These are phyloP conservation scores for Aricia agestis DNA, from an alignment of 1,140 invertebrate species.

Conservation along the genomic window DNA sequence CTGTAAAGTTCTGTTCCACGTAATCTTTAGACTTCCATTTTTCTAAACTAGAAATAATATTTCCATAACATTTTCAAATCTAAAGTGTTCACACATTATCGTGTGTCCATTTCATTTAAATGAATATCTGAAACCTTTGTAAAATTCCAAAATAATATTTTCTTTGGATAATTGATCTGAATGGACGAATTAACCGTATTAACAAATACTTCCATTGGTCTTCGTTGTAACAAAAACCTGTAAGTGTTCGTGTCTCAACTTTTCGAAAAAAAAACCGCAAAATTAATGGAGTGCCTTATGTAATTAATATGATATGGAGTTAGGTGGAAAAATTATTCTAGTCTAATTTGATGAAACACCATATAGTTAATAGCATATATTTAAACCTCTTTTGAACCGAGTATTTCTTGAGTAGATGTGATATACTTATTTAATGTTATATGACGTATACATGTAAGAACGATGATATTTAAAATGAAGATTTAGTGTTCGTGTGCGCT, in stretches of 20 bases:
- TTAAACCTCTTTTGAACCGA: slow-evolving; percentile 60
- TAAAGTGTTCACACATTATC: not conserved
- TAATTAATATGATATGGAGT: slow-evolving; percentile 73
- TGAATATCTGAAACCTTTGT: not conserved
- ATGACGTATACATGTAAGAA: slow-evolving; percentile 45
- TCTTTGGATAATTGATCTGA: not conserved
- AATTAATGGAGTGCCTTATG: slow-evolving; percentile 75
- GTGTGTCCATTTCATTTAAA: not conserved
- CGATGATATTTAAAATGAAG: slow-evolving; percentile 45
- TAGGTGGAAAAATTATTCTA: slow-evolving; percentile 73
- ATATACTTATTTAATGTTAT: slow-evolving; percentile 64
- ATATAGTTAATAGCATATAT: slow-evolving; percentile 67
- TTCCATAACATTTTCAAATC: not conserved
- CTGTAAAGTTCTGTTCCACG: not conserved
- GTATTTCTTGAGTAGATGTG: slow-evolving; percentile 65
- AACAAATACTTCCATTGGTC: slow-evolving; percentile 59
- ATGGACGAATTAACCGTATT: not conserved
- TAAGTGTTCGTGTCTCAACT: slow-evolving; percentile 57
- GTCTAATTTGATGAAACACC: slow-evolving; percentile 73
- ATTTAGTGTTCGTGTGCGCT: slow-evolving; percentile 48
- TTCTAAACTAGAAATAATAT: not conserved
- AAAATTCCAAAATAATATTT: not conserved
- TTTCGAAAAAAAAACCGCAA: slow-evolving; percentile 64
- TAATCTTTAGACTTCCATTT: slow-evolving; percentile 1
- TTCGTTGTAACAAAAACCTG: slow-evolving; percentile 57